A percentile compares a stretch with the other conserved stretches of the same genome.
Evolutionary conservation across 1,140 invertebrate genomes (phyloP).

Genomic region (Samia ricini): DNA sequence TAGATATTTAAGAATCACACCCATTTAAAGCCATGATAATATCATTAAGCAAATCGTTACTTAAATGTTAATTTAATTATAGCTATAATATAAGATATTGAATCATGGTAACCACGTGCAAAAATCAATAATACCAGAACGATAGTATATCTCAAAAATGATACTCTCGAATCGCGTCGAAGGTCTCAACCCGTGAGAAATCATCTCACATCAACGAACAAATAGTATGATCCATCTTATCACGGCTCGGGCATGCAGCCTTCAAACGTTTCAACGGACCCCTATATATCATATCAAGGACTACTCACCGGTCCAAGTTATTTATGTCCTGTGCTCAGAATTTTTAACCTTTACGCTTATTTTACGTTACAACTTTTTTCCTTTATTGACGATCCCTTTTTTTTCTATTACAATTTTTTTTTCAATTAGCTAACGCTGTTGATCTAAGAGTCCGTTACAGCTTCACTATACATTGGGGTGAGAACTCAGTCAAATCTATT

Average conservation of each 20-base stretch:
- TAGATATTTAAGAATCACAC: no score
- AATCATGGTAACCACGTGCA: neutral
- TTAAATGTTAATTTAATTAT: no score
- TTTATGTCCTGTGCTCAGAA: neutral
- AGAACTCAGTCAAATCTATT: no score
- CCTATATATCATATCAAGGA: neutral
- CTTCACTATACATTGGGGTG: no score
- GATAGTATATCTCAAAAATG: neutral
- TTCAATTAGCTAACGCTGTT: no score
- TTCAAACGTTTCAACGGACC: neutral
- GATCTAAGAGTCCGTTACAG: no score
- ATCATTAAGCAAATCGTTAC: no score
- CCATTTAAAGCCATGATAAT: no score
- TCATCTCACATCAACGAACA: neutral
- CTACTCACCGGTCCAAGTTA: neutral
- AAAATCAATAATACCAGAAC: neutral
- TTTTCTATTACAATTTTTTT: no score
- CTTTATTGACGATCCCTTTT: no score
- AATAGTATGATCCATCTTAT: neutral
- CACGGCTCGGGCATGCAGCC: neutral
- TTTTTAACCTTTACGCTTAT: neutral
- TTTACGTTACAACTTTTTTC: neutral
- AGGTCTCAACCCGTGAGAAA: neutral
- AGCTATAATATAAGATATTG: neutral
- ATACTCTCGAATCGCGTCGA: neutral